Base-by-base conservation (phyloP, 2,797 vertebrate species). In the Brachymystax lenok region DNA sequence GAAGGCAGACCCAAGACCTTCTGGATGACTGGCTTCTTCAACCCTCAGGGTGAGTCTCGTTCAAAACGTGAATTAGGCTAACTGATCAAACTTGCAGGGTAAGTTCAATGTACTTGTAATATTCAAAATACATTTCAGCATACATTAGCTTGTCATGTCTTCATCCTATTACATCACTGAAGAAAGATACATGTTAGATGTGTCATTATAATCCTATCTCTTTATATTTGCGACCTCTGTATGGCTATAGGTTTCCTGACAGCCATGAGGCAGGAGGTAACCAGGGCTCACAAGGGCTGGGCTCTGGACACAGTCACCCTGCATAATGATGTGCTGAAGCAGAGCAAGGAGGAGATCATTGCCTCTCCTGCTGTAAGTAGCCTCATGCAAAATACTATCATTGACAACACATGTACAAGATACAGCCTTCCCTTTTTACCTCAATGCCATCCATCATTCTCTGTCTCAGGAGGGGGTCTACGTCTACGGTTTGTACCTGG, bases 11-110 rank as follows among this genome's bases (percentile, higher is more conserved):
- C 96, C 71, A 92, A 89, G 73, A 89, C 91, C 0, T 96, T 97
- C 89, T 97, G 96, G 95, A 96, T 97, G 92, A 95, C 95, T 0
- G 96, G 96, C 68, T 96, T 96, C 89, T 96, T 97, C 87, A 96
- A 97, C 81, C 95, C 96, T 3, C 96, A 97, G 82, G 95, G 96
- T 96, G 90, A 71, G 84, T 64, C 7, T 24, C 59, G 24, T 10
- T 63, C 21, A 63, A 63, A 21, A 27, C 59, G 33, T 59, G 56
- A 19, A 59, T 8, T 59, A 5, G 40, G 40, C 10, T 3, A 46
- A 59, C 56, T n/a, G 56, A 59, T 59, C 56, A 59, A 59, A 59
- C 56, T 19, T 19, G 19, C 17, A 2, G 66, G 16, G 14, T 16
- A 33, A 12, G 33, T 35, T 30, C 16, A 33, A 67, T 67, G 5